These are phyloP conservation scores for Sebastes itinus DNA, from an alignment of 2,797 vertebrate species.

Conservation along the genomic window DNA sequence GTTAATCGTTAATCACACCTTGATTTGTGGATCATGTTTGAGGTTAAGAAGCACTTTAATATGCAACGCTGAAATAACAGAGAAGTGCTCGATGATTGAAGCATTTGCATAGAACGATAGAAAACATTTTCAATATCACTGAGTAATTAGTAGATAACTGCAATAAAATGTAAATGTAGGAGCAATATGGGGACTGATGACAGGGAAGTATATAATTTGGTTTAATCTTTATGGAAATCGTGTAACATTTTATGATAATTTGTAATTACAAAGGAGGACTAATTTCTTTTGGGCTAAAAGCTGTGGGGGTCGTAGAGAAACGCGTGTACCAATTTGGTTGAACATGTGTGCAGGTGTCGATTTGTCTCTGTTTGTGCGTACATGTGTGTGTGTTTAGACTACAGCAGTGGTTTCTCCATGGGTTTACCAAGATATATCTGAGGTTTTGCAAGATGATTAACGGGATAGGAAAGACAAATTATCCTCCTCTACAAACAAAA, in stretches of 20 bases:
- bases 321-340: background rate
- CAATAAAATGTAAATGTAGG: conserved; percentile 39
- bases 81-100: background rate
- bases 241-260: conserved; percentile 16
- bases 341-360: conserved; percentile 3
- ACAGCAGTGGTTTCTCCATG: background rate
- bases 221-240: conserved; percentile 19
- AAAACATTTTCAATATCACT: conserved; percentile 27
- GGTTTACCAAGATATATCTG: background rate
- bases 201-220: conserved; percentile 21
- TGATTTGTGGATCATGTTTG: background rate
- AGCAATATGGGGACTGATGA: conserved; percentile 21
- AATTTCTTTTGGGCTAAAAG: background rate
- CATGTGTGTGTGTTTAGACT: background rate
- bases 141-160: conserved; percentile 39
- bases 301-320: background rate
- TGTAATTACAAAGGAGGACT: conserved; percentile 13
- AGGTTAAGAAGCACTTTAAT: conserved; percentile 16
- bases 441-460: background rate
- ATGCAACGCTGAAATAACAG: background rate
- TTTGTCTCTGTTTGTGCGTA: background rate
- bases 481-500: background rate
- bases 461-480: background rate
- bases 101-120: conserved; percentile 38
- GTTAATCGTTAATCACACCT: background rate